These are phyloP conservation scores for Acarapis woodi DNA, from an alignment of 1,140 invertebrate genomes.

Conservation along the genomic window DNA sequence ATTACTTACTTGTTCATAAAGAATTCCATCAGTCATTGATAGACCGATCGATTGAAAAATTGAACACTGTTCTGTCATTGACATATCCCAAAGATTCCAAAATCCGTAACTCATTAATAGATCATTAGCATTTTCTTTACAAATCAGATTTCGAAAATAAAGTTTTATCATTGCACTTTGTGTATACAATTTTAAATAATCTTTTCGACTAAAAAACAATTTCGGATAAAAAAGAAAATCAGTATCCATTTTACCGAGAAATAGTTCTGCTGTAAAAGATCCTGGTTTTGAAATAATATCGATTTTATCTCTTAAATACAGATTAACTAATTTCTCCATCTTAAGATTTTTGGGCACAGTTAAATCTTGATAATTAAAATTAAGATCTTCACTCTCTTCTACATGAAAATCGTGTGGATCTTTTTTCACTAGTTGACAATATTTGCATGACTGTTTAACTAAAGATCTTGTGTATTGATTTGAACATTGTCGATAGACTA, in stretches of 20 bases:
- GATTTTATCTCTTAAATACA: no score
- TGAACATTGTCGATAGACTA: no score
- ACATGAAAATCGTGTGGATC: no score
- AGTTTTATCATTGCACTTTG: slow-evolving; percentile 7
- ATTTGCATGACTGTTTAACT: no score
- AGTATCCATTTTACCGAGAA: slow-evolving; percentile 5
- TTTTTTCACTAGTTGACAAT: no score
- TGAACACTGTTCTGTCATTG: slow-evolving; percentile 9
- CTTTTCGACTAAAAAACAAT: slow-evolving; percentile 6
- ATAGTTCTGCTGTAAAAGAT: slow-evolving; percentile 5
- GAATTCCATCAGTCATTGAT: background rate
- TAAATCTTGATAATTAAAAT: no score
- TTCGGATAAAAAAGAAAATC: slow-evolving; percentile 10
- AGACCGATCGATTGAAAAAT: slow-evolving; percentile 9
- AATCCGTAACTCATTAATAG: slow-evolving; percentile 4
- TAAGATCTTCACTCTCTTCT: no score
- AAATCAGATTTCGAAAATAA: background rate
- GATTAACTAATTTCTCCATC: no score
- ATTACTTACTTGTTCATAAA: background rate
- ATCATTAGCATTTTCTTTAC: slow-evolving; percentile 1
- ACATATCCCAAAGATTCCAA: slow-evolving; percentile 3
- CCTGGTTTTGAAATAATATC: no score
- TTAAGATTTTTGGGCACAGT: no score
- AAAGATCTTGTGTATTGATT: no score
- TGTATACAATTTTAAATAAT: slow-evolving; percentile 4